Base-by-base conservation (phyloP, 2,888 invertebrate species). In the Lasioglossum oenotherae region DNA sequence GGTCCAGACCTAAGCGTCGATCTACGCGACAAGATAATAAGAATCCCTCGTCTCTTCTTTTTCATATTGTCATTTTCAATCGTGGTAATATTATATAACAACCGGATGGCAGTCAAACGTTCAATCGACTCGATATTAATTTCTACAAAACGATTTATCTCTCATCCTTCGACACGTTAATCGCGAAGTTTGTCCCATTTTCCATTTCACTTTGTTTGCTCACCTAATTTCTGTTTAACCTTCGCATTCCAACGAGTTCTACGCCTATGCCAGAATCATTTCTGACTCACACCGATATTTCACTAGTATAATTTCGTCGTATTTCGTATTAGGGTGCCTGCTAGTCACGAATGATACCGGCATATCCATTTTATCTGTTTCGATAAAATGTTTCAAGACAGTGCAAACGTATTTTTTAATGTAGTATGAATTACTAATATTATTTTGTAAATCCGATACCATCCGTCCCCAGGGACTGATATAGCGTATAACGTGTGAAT, bases 401-500 rank as follows among this genome's bases (percentile, higher is more conserved):
- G n/a, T n/a, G 57, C 57, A 12, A 12, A 57, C 3, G 23, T 8
- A 8, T 53, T 23, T 53, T 53, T 53, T 53, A 53, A 23, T 53
- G 23, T 53, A 2, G 23, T 53, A 53, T 53, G 23, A 53, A 53
- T 53, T 53, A 10, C 10, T 1, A 31, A 1, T 53, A 8, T 53
- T 53, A 23, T 53, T n/a, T n/a, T 10, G 53, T n/a, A 53, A n/a
- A 53, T 53, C 23, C 53, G 4, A 57, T 12, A 57, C 57, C 57
- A n/a, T 53, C 53, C 53, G 10, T 53, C n/a, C n/a, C n/a, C 57
- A n/a, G 10, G 57, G 57, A 57, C 57, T 12, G 57, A 57, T n/a
- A 57, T 12, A 53, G 57, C 57, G 57, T 57, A n/a, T 57, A 57
- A 57, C 57, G 57, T 57, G n/a, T n/a, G n/a, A 57, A 57, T n/a